phyloP scores from a whole-genome alignment of 2,797 vertebrate species.

The Gallinago stenura region DNA sequence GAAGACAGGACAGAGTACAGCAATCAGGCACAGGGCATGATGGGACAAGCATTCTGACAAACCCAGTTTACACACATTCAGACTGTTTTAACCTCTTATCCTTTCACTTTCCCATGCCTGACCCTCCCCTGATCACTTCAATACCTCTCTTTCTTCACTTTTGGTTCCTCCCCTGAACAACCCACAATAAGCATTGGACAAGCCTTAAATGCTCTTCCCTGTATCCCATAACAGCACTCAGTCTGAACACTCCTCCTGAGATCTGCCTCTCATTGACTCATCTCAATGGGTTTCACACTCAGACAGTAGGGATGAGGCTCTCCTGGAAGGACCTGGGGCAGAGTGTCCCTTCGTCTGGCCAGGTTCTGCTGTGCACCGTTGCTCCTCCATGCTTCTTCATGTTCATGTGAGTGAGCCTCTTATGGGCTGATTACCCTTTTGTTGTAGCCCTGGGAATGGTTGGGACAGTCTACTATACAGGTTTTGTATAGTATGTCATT shows the following conservation, averaged over 20 bases:
- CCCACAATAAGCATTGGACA: not conserved
- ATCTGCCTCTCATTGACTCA: not conserved
- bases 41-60: fast-evolving
- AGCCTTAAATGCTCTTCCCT: not conserved
- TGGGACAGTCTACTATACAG: not conserved
- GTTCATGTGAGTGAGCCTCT: not conserved
- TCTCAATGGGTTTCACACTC: not conserved
- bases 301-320: not conserved
- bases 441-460: not conserved
- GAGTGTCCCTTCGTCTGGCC: not conserved
- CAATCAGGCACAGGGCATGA: fast-evolving
- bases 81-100: not conserved
- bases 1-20: not conserved
- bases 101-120: not conserved
- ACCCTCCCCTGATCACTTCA: not conserved
- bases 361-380: not conserved
- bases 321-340: not conserved
- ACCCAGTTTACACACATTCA: not conserved
- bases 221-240: not conserved
- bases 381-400: fast-evolving
- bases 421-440: not conserved
- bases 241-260: not conserved
- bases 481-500: not conserved
- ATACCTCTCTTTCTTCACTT: not conserved
- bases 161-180: not conserved